Evolutionary conservation across 2,797 vertebrate species (phyloP).

Genomic region (Vipera latastei): DNA sequence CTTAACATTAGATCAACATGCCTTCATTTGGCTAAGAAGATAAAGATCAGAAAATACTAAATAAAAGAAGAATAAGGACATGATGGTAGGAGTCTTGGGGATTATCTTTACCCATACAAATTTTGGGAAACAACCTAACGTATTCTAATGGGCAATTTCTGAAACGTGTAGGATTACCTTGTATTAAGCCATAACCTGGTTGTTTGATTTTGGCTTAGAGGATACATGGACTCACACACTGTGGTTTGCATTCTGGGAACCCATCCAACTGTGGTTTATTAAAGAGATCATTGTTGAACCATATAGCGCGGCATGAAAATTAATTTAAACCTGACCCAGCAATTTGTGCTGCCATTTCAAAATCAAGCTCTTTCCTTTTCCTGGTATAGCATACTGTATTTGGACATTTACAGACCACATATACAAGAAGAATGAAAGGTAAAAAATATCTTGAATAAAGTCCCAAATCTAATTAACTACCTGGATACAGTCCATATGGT

Average conservation of each 20-base stretch:
- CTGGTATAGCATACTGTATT: background rate
- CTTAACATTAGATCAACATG: conserved; percentile 51
- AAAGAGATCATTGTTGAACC: background rate
- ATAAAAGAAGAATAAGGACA: background rate
- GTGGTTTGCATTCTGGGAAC: background rate
- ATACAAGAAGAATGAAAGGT: background rate
- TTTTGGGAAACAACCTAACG: background rate
- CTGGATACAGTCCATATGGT: background rate
- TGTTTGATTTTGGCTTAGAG: background rate
- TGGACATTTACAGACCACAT: background rate
- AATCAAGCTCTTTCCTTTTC: background rate
- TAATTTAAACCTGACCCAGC: background rate
- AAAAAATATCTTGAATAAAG: background rate
- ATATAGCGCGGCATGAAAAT: background rate
- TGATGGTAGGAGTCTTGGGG: background rate
- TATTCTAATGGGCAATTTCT: background rate
- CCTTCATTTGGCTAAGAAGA: background rate
- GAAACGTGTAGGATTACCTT: background rate
- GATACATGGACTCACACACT: background rate
- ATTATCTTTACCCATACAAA: background rate
- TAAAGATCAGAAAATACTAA: background rate
- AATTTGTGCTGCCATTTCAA: background rate
- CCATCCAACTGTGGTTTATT: background rate
- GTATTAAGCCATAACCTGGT: background rate
- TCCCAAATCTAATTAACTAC: background rate